Base-by-base conservation (phyloP, 2,888 invertebrate species). In the Acanthococcus lagerstroemiae region DNA sequence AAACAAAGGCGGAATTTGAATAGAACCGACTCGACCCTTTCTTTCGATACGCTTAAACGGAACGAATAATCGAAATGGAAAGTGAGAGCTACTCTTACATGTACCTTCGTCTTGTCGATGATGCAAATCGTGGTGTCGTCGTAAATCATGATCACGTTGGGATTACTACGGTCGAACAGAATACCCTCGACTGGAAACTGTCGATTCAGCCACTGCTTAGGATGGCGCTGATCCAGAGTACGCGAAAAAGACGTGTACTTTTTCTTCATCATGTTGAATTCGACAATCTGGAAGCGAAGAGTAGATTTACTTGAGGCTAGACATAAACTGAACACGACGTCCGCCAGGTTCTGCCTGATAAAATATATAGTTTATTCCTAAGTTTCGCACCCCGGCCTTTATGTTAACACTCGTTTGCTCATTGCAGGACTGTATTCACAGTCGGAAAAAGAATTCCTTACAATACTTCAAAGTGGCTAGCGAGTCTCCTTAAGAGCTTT, bases 91-190 rank as follows among this genome's bases (percentile, higher is more conserved):
- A 52, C 3, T 44, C 15, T 27, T n/a, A n/a, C 25, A 70, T 73
- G 72, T 74, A 81, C 81, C 75, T 79, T 78, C 44, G 78, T 74
- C 72, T 83, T 81, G 72, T 85, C 78, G 27, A 83, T 75, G 26
- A 83, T 76, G 75, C 83, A 83, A 52, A 90, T 81, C 57, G 82
- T 81, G 56, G 81, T 81, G 70, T 90, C 87, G 73, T 90, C 89
- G 68, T 87, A 83, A 61, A 89, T 76, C 15, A 91, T 77, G 30
- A 91, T 79, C 4, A 88, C 80, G 72, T 86, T 77, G 1, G 82
- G 77, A 70, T 82, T 80, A 0, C 78, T 74, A 0, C 83, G 79
- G 76, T 89, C 86, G 72, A 84, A 81, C 1, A 79, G 75, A 24
- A 90, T 80, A 66, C 82, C 82, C 15, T 78, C 78, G 6, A 87